A percentile compares a stretch with the other conserved stretches of the same genome.
These are phyloP conservation scores for Heterodera schachtii DNA, from an alignment of 1,140 invertebrate species.

Conservation along the genomic window DNA sequence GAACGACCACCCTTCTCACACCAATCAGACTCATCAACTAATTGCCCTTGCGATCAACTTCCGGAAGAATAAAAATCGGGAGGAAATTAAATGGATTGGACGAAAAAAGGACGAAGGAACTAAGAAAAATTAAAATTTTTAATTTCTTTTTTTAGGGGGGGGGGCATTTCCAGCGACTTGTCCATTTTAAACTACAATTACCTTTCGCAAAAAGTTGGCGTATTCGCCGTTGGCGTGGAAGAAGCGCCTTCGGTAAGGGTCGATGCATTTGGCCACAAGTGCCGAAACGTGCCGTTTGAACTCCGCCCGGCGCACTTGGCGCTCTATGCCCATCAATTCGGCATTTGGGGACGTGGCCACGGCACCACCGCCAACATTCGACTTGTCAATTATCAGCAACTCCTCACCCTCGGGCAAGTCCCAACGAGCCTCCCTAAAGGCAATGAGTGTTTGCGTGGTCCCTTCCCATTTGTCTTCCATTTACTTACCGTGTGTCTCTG, in stretches of 20 bases:
- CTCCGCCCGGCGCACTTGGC: conserved; percentile 12
- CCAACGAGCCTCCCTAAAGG: conserved; percentile 20
- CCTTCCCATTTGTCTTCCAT: background rate
- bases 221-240: conserved; percentile 18
- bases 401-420: conserved; percentile 28
- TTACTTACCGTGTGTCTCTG: conserved; percentile 18
- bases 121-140: no score
- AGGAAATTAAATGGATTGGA: no score
- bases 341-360: background rate
- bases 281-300: conserved; percentile 33
- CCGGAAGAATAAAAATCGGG: no score
- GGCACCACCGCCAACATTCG: conserved; percentile 7
- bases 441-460: background rate
- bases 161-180: background rate
- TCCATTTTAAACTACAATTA: background rate
- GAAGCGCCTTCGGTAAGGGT: conserved; percentile 28
- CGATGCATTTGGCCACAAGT: conserved; percentile 30
- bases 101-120: no score
- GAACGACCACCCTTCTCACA: background rate
- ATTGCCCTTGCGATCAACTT: no score
- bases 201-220: conserved; percentile 24
- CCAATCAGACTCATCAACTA: no score
- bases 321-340: background rate
- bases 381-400: conserved; percentile 4
- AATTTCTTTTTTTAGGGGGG: no score